A percentile compares a stretch with the other conserved stretches of the same genome.
These are phyloP conservation scores for Solen grandis DNA, from an alignment of 1,140 invertebrate species.

Conservation along the genomic window DNA sequence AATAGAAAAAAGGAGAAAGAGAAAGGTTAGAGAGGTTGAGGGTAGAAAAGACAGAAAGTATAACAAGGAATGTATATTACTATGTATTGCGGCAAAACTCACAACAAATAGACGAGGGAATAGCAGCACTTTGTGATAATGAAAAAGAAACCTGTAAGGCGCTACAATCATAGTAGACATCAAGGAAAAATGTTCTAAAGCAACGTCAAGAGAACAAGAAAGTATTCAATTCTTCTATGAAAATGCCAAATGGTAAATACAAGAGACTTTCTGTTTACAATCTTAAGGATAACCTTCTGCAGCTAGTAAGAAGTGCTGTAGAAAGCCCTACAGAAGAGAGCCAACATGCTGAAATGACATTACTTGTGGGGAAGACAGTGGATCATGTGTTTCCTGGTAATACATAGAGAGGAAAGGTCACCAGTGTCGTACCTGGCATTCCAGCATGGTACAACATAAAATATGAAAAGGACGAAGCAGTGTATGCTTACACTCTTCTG, in stretches of 20 bases:
- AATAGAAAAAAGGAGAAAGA: slow-evolving; percentile 34
- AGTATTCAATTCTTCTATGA: slow-evolving; percentile 45
- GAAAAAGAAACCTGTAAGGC: slow-evolving; percentile 41
- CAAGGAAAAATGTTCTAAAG: slow-evolving; percentile 54
- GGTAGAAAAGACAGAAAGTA: slow-evolving; percentile 43
- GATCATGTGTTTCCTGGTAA: slow-evolving; percentile 39
- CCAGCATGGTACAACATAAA: slow-evolving; percentile 58
- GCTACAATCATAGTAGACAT: slow-evolving; percentile 31
- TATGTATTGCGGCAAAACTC: slow-evolving; percentile 55
- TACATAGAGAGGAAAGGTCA: slow-evolving; percentile 45
- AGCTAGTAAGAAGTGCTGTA: slow-evolving; percentile 21
- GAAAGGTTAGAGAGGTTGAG: too few species aligned
- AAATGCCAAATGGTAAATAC: slow-evolving; percentile 47
- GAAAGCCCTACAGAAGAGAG: slow-evolving; percentile 31
- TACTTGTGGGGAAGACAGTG: slow-evolving; percentile 52
- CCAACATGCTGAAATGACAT: slow-evolving; percentile 14
- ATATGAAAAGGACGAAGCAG: slow-evolving; percentile 43
- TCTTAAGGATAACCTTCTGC: slow-evolving; percentile 44
- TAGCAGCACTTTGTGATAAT: slow-evolving; percentile 2
- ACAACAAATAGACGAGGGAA: slow-evolving; percentile 43
- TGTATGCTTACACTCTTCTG: too few species aligned
- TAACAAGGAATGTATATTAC: slow-evolving; percentile 53
- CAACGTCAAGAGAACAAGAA: too few species aligned
- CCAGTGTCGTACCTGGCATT: slow-evolving; percentile 55
- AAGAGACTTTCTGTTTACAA: too few species aligned